Evolutionary conservation across 64 coral and sea anemone genomes (phyloP).

Genomic region (Astreopora myriophthalma): DNA sequence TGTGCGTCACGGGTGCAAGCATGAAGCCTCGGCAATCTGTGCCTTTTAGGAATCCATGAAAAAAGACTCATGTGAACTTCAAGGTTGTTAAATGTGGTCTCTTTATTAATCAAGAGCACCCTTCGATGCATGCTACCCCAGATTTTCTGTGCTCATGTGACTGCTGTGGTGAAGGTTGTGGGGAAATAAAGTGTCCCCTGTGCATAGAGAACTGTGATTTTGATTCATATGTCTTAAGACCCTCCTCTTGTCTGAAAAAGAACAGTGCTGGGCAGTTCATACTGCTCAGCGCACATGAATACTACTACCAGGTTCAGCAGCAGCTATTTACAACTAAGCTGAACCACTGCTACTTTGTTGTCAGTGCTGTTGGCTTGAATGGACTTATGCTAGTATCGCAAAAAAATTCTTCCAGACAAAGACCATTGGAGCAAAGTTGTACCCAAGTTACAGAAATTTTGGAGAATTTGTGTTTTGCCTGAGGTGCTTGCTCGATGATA

Average conservation of each 20-base stretch:
- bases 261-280: neutral
- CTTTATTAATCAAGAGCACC: slow-evolving; percentile 41
- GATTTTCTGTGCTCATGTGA: neutral
- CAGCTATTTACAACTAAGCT: neutral
- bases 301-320: neutral
- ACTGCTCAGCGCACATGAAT: neutral
- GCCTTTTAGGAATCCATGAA: too few species aligned
- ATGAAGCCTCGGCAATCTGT: too few species aligned
- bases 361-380: neutral
- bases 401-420: slow-evolving; percentile 27
- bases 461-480: slow-evolving; percentile 51
- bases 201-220: slow-evolving; percentile 71
- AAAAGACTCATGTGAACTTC: too few species aligned
- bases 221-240: slow-evolving; percentile 42
- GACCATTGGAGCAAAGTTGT: slow-evolving; percentile 47
- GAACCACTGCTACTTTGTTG: neutral
- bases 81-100: slow-evolving; percentile 47
- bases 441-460: slow-evolving; percentile 63
- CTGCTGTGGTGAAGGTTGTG: slow-evolving; percentile 66
- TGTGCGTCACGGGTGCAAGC: neutral
- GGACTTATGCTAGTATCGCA: neutral
- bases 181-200: slow-evolving; percentile 73
- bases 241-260: slow-evolving; percentile 1
- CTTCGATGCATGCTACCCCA: slow-evolving; percentile 49
- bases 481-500: slow-evolving; percentile 61